phyloP scores from a whole-genome alignment of 2,113 vertebrate genomes.

The Mesoclemmys tuberculata region DNA sequence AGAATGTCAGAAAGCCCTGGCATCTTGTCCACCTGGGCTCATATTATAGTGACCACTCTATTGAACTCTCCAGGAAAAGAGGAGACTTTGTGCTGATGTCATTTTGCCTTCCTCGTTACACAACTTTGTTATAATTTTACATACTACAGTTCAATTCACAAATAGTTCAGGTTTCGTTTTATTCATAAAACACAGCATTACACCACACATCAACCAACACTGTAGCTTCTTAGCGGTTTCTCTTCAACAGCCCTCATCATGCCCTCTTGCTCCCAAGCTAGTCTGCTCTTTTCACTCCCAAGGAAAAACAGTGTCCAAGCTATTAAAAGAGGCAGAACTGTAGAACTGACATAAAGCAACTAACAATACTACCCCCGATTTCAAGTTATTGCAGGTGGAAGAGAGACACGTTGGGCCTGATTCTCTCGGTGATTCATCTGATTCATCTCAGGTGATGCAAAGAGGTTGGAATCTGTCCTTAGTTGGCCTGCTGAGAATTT shows the following conservation, averaged over 20 bases:
- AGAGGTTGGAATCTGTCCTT: background rate
- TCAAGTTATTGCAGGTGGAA: background rate
- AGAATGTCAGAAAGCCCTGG: background rate
- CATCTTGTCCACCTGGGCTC: background rate
- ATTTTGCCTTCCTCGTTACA: background rate
- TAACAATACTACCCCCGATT: background rate
- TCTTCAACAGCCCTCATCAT: background rate
- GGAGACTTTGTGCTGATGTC: background rate
- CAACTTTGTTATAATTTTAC: background rate
- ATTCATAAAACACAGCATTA: background rate
- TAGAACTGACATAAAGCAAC: background rate
- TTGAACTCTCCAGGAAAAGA: background rate
- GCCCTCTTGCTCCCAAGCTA: background rate
- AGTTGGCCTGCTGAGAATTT: background rate
- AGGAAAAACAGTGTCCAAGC: background rate
- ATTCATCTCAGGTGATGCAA: background rate
- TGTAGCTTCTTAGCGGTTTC: background rate
- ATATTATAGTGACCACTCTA: background rate
- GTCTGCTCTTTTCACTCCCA: background rate
- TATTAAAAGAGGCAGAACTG: background rate
- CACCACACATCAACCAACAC: background rate
- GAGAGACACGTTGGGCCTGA: background rate
- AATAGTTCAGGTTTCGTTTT: background rate
- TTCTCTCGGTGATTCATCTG: no score
- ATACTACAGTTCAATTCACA: background rate